Conservation (phyloP, 2,113 vertebrate species). For the Neopipo cinnamomea region DNA sequence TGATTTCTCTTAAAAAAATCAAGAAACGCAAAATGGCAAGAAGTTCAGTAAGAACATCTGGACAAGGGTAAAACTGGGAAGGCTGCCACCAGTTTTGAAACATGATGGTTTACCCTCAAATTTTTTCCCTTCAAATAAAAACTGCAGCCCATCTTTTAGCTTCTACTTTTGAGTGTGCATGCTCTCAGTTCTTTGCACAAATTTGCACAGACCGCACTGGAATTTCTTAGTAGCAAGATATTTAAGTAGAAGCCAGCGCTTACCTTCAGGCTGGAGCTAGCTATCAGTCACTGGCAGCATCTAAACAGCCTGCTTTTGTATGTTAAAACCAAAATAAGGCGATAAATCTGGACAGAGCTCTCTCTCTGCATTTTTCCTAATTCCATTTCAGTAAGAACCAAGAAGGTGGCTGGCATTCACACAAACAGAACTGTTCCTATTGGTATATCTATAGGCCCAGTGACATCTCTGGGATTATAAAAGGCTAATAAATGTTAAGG, state of each 20-base stretch:
- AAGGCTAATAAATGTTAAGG: background rate
- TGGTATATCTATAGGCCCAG: background rate
- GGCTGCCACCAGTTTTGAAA: background rate
- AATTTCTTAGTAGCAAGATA: background rate
- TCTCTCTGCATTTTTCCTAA: background rate
- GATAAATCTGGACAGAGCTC: background rate
- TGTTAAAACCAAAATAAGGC: background rate
- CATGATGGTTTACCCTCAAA: background rate
- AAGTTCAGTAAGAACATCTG: background rate
- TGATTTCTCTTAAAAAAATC: background rate
- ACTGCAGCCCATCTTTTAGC: background rate
- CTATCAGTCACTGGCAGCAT: background rate
- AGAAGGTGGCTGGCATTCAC: background rate
- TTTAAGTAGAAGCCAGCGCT: background rate
- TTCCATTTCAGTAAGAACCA: background rate
- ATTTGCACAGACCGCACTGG: background rate
- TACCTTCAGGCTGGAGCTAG: background rate
- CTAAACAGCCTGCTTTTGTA: background rate
- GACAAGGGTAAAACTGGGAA: background rate
- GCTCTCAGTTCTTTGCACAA: background rate
- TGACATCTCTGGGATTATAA: background rate
- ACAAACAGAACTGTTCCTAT: background rate
- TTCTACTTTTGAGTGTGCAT: background rate
- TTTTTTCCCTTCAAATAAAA: background rate
- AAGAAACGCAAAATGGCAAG: background rate